Evolutionary conservation across 2,888 invertebrate genomes (phyloP), one percentile per base, ranked within the genome.

Genomic region (Leptinotarsa tumamoca): DNA sequence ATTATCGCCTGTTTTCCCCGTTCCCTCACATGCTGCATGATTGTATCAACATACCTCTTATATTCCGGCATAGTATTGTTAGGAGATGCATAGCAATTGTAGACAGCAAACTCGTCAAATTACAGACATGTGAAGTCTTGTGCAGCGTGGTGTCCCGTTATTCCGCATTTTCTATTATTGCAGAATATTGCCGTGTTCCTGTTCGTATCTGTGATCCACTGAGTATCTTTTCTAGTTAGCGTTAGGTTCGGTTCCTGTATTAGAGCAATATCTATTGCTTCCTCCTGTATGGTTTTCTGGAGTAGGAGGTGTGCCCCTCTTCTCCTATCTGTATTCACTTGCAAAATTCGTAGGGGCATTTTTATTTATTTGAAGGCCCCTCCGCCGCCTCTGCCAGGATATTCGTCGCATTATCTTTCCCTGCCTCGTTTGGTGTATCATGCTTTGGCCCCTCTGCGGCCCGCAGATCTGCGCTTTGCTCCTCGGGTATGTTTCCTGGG

Each of bases 161-260:
- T 54, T 10, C 54, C 51, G 15, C 52, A 52, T 21, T 68, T 17
- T 23, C 33, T n/a, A 33, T 63, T 27, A 15, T 63, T 58, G 4
- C 63, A 33, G 14, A 58, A 21, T 21, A 58, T 58, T 58, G 58
- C 58, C 23, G 58, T 58, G 58, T 58, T 23, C 21, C 18, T 21
- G 21, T 13, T 58, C 7, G 7, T 18, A 13, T 58, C 58, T 21
- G 58, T 58, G 14, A 58, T 58, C 58, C 58, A 58, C 3, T 21
- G 58, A 7, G 13, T 58, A 21, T 58, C 15, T 52, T 67, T 74
- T 49, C 15, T 33, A 2, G 61, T 21, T 54, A 66, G 52, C 4
- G 71, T 69, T 27, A 17, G 58, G 56, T 74, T 79, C 5, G 79
- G 79, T 67, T 79, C 76, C 54, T 78, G 78, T 66, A 73, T 72